These are phyloP conservation scores for Cichlasoma orientale DNA, from an alignment of 2,797 vertebrate genomes.

Conservation along the genomic window DNA sequence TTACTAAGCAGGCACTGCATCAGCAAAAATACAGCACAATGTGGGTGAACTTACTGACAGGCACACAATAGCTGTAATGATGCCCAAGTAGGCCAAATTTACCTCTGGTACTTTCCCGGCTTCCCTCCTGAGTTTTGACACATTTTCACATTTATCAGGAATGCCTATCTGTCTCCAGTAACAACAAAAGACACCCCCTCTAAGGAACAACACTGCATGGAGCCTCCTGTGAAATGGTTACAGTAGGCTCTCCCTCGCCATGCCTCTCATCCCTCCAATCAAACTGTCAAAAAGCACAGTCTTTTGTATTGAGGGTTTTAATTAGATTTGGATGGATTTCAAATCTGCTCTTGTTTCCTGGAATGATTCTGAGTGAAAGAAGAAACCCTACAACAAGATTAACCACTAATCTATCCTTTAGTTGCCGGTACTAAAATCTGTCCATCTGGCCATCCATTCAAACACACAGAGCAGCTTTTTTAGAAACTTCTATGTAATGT, in stretches of 20 bases:
- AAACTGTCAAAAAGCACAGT: slow-evolving; percentile 78
- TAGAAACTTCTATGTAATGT: slow-evolving; percentile 26
- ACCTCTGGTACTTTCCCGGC: slow-evolving; percentile 70
- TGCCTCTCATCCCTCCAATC: slow-evolving; percentile 73
- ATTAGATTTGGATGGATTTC: slow-evolving; percentile 83
- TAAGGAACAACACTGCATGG: slow-evolving; percentile 67
- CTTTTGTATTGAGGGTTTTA: slow-evolving; percentile 74
- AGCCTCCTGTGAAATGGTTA: slow-evolving; percentile 77
- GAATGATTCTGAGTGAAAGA: slow-evolving; percentile 75
- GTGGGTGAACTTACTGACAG: slow-evolving; percentile 62
- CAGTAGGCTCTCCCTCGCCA: slow-evolving; percentile 65
- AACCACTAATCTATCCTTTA: slow-evolving; percentile 73
- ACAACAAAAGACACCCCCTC: slow-evolving; percentile 75
- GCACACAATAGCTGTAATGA: slow-evolving; percentile 73
- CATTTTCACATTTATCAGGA: slow-evolving; percentile 78
- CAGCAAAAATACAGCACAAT: slow-evolving; percentile 45
- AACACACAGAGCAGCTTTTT: slow-evolving; percentile 21
- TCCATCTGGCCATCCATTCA: slow-evolving; percentile 59
- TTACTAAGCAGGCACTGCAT: slow-evolving; percentile 30
- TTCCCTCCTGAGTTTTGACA: slow-evolving; percentile 80
- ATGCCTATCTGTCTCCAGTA: slow-evolving; percentile 78
- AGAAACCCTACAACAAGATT: slow-evolving; percentile 77
- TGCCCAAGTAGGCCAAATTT: slow-evolving; percentile 75
- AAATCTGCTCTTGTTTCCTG: slow-evolving; percentile 78
- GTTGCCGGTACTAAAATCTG: slow-evolving; percentile 63